Percentiles rank a stretch among this genome's conserved stretches.
Evolutionary conservation across 2,888 invertebrate species (phyloP).

Genomic region (Catocala fraxini): DNA sequence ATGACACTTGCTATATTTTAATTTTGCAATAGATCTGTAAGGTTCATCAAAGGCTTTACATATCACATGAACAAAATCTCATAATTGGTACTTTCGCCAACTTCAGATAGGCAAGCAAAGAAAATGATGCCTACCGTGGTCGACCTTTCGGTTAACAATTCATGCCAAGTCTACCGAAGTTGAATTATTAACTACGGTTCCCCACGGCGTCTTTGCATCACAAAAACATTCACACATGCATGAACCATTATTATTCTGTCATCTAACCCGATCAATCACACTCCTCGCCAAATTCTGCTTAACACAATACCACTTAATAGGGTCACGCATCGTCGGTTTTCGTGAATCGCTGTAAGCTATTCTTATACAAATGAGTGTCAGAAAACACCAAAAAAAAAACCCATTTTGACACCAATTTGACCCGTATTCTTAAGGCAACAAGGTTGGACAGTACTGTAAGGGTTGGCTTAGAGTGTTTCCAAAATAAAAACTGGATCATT

Average conservation of each 20-base stretch:
- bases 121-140: too few species aligned
- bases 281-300: conserved; percentile 37
- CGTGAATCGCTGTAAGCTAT: conserved; percentile 54
- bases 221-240: conserved; percentile 41
- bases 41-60: too few species aligned
- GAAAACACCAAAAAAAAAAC: conserved; percentile 37
- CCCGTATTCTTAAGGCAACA: conserved; percentile 30
- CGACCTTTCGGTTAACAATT: too few species aligned
- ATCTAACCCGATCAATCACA: conserved; percentile 53
- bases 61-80: too few species aligned
- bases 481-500: conserved; percentile 66
- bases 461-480: conserved; percentile 30
- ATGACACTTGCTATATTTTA: too few species aligned
- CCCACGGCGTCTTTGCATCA: conserved; percentile 1
- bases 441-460: conserved; percentile 22
- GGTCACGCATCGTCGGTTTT: conserved; percentile 52
- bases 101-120: too few species aligned
- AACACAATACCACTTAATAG: conserved; percentile 57
- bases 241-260: conserved; percentile 17
- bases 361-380: conserved; percentile 65
- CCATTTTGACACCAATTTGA: conserved; percentile 30
- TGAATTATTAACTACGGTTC: conserved; percentile 2
- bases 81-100: too few species aligned
- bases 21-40: too few species aligned
- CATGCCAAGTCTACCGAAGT: neutral